A percentile compares a stretch with the other conserved stretches of the same genome.
Evolutionary conservation across 2,113 vertebrate genomes (phyloP).

Genomic region (Tursiops truncatus): DNA sequence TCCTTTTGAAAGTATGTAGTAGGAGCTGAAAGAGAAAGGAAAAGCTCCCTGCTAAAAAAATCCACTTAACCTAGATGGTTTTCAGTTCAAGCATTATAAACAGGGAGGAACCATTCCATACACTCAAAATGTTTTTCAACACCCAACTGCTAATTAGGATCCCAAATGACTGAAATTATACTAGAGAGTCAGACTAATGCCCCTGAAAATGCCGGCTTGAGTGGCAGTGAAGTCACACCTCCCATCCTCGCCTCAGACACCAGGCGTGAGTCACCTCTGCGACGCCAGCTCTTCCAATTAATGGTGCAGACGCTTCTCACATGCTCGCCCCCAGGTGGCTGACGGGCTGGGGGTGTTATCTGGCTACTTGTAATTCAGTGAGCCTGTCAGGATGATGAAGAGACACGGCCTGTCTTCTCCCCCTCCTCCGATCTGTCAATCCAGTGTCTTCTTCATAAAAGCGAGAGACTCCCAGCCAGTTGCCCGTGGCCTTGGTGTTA

Average conservation of each 20-base stretch:
- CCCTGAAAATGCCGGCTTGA: conserved; percentile 60
- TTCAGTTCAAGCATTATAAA: conserved; percentile 51
- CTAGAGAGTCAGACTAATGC: conserved; percentile 72
- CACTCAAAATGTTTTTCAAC: conserved; percentile 73
- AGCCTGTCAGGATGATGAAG: conserved; percentile 13
- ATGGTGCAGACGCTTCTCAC: conserved; percentile 58
- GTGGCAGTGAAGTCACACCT: conserved; percentile 72
- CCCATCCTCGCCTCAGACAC: conserved; percentile 48
- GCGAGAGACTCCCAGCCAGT: conserved; percentile 8
- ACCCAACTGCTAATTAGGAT: conserved; percentile 79
- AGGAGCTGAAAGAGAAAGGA: neutral
- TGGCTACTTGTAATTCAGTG: conserved; percentile 37
- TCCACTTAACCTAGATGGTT: neutral
- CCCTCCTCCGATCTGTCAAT: neutral
- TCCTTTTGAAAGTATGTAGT: neutral
- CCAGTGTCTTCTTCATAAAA: conserved; percentile 46
- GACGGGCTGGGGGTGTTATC: neutral
- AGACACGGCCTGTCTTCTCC: neutral
- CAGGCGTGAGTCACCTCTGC: conserved; percentile 37
- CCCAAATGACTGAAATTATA: conserved; percentile 78
- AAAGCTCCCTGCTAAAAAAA: neutral
- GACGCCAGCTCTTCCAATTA: conserved; percentile 68
- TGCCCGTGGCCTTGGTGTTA: neutral
- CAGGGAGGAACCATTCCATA: conserved; percentile 20
- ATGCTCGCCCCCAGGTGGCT: neutral